A percentile compares a stretch with the other conserved stretches of the same genome.
phyloP scores from a whole-genome alignment of 2,888 invertebrate genomes.

The Phlogophora meticulosa region DNA sequence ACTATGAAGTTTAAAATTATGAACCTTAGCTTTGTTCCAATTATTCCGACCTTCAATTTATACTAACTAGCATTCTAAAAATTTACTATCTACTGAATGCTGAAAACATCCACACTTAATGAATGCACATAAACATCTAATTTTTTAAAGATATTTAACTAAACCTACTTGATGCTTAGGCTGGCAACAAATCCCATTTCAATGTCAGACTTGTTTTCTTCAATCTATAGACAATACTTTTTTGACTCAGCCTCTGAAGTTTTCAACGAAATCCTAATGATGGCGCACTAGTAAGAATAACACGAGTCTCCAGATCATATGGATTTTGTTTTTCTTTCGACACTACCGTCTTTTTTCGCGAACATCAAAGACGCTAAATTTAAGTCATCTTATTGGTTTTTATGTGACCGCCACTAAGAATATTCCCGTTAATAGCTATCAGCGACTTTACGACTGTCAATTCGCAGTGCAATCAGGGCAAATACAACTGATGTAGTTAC shows the following conservation, averaged over 20 bases:
- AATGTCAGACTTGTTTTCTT: conserved; percentile 70
- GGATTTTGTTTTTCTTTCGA: neutral
- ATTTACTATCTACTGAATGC: conserved; percentile 90
- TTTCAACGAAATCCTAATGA: conserved; percentile 9
- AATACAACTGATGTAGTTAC: conserved; percentile 6
- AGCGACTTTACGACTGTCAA: neutral
- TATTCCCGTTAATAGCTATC: neutral
- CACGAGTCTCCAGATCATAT: neutral
- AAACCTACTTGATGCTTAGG: conserved; percentile 82
- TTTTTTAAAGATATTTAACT: conserved; percentile 87
- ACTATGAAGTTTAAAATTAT: conserved; percentile 55
- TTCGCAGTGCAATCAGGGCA: neutral
- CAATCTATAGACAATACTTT: conserved; percentile 13
- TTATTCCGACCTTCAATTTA: conserved; percentile 85
- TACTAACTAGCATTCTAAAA: conserved; percentile 91
- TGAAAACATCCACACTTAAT: conserved; percentile 85
- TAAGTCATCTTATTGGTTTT: neutral
- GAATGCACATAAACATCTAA: conserved; percentile 89
- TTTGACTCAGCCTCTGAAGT: neutral
- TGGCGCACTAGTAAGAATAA: neutral
- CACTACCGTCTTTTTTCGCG: neutral
- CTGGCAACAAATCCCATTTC: conserved; percentile 83
- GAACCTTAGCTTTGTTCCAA: conserved; percentile 70
- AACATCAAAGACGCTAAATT: conserved; percentile 1
- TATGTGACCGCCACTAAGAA: neutral